Conservation (phyloP, 2,797 vertebrate species). For the Parauchenoglanis ngamensis region DNA sequence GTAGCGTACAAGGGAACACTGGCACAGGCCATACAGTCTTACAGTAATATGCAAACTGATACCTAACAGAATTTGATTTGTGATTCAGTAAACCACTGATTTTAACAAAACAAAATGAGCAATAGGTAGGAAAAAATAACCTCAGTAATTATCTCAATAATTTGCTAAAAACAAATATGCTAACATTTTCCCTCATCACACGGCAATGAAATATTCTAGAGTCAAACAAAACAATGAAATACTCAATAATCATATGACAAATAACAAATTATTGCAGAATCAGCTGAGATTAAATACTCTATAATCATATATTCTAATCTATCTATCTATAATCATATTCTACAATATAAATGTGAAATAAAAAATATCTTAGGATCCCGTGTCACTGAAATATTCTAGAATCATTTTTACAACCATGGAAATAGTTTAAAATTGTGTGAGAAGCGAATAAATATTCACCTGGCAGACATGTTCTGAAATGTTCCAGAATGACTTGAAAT, state of each 20-base stretch:
- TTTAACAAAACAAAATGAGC: not conserved
- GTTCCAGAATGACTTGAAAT: not conserved
- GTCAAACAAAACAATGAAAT: not conserved
- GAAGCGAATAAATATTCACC: not conserved
- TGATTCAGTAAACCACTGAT: not conserved
- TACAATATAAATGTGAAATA: not conserved
- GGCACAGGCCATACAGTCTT: not conserved
- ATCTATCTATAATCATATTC: too few relatives aligned
- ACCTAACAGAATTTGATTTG: not conserved
- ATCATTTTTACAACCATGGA: not conserved
- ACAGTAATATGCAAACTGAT: not conserved
- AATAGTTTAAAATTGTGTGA: not conserved
- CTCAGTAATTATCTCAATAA: not conserved
- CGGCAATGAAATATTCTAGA: not conserved
- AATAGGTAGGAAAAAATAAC: not conserved
- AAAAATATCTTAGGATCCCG: not conserved
- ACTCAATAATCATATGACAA: not conserved
- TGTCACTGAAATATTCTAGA: not conserved
- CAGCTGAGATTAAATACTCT: too few relatives aligned
- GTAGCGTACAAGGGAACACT: not conserved
- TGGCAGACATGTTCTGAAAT: not conserved
- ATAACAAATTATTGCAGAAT: not conserved
- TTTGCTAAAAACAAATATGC: not conserved
- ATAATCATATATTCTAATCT: too few relatives aligned
- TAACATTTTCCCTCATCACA: not conserved